Conservation (phyloP, 1,140 invertebrate genomes). For the Ceratosolen solmsi region DNA sequence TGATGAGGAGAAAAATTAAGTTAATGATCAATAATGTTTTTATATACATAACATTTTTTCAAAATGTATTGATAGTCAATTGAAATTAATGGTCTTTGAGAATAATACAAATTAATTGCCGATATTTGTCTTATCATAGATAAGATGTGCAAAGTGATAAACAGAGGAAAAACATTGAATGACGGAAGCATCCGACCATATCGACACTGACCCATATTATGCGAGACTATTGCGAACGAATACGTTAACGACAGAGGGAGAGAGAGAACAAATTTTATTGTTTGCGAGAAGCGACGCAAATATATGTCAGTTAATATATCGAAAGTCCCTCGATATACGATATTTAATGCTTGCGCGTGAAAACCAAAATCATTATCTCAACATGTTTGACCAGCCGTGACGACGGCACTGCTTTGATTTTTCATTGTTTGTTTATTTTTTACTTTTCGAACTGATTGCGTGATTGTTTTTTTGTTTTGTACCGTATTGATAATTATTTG, state of each 20-base stretch:
- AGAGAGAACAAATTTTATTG: not conserved
- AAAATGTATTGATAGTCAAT: too few relatives aligned
- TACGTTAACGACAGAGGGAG: not conserved
- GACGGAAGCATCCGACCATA: conserved; percentile 52
- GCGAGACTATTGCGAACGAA: not conserved
- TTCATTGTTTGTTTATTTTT: conserved; percentile 6
- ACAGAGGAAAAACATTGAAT: conserved; percentile 24
- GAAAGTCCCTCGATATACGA: too few relatives aligned
- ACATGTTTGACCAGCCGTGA: not conserved
- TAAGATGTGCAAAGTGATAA: conserved; percentile 6
- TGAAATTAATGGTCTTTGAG: too few relatives aligned
- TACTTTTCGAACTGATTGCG: not conserved
- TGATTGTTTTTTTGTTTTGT: conserved; percentile 3
- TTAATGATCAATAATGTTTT: too few relatives aligned
- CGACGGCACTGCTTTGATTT: not conserved
- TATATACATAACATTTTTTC: too few relatives aligned
- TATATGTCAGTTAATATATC: too few relatives aligned
- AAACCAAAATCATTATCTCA: conserved; percentile 26
- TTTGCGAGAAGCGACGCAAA: too few relatives aligned
- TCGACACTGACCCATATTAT: conserved; percentile 56
- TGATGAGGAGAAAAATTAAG: too few relatives aligned
- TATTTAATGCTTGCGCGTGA: not conserved
- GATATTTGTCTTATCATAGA: not conserved
- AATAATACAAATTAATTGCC: not conserved
- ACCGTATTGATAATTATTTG: not conserved